Evolutionary conservation across 2,888 invertebrate species (phyloP).

Genomic region (Drosophila flavopinicola): DNA sequence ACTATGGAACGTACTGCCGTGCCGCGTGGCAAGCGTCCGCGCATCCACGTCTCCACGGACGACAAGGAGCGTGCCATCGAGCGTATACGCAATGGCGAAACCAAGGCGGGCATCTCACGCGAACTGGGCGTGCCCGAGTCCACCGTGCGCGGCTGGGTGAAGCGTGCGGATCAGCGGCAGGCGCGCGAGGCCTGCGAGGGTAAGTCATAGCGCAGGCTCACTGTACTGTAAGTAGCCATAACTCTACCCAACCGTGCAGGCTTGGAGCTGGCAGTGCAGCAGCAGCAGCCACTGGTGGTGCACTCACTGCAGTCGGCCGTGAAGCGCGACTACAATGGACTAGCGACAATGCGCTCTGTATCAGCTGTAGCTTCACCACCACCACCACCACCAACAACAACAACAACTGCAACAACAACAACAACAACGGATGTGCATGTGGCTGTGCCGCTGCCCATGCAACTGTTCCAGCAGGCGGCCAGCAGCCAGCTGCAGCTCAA

Average conservation of each 20-base stretch:
- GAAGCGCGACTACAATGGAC: conserved; percentile 53
- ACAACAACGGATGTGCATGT: not conserved
- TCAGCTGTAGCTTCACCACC: not conserved
- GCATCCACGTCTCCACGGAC: conserved; percentile 64
- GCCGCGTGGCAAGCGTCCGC: conserved; percentile 63
- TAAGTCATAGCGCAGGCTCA: conserved; percentile 42
- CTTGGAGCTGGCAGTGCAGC: too few relatives aligned
- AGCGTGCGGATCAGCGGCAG: conserved; percentile 64
- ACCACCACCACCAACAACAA: not conserved
- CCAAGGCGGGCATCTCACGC: conserved; percentile 68
- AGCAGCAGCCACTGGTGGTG: conserved; percentile 5
- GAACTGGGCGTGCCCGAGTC: conserved; percentile 73
- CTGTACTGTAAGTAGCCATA: too few relatives aligned
- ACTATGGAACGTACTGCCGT: conserved; percentile 49
- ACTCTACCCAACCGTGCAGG: too few relatives aligned
- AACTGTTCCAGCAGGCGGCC: conserved; percentile 28
- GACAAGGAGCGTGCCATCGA: conserved; percentile 66
- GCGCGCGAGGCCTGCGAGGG: conserved; percentile 43
- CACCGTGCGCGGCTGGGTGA: conserved; percentile 71
- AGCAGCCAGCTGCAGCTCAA: conserved; percentile 44
- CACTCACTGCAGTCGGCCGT: conserved; percentile 13
- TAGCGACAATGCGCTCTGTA: not conserved
- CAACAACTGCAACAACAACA: not conserved
- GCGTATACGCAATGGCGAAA: conserved; percentile 69
- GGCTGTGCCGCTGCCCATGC: conserved; percentile 21